Evolutionary conservation across 1,140 invertebrate species (phyloP).

Genomic region (Scaptomyza pallida): DNA sequence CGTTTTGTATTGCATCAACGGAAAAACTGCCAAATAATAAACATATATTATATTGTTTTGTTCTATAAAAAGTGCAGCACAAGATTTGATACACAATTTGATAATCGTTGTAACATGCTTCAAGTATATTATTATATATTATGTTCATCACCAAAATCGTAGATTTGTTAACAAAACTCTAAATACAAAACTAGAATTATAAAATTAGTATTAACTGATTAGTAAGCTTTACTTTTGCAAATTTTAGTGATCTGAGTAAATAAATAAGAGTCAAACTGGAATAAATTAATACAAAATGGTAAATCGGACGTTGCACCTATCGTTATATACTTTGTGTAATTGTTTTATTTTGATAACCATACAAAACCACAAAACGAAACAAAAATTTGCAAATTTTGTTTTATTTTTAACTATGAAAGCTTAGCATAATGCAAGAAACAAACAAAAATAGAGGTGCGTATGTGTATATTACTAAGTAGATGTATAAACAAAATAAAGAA

Average conservation of each 20-base stretch:
- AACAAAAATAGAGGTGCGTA: constrained; percentile 15
- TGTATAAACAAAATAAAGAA: constrained; percentile 26
- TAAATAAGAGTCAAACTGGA: constrained; percentile 32
- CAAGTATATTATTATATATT: constrained; percentile 14
- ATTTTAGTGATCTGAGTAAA: constrained; percentile 62
- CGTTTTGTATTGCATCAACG: constrained; percentile 36
- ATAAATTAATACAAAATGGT: constrained; percentile 6
- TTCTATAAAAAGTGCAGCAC: constrained; percentile 46
- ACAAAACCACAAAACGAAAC: constrained; percentile 3
- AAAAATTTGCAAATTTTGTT: constrained; percentile 30
- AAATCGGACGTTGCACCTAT: constrained; percentile 9
- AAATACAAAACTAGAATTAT: constrained; percentile 39
- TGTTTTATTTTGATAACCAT: constrained; percentile 27
- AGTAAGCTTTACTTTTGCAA: constrained; percentile 79
- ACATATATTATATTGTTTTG: constrained; percentile 36
- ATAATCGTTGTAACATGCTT: not conserved
- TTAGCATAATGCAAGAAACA: constrained; percentile 14
- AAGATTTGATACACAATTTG: constrained; percentile 6
- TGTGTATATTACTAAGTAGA: constrained; percentile 41
- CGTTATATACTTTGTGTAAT: constrained; percentile 10
- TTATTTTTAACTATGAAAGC: constrained; percentile 16
- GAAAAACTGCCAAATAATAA: constrained; percentile 71
- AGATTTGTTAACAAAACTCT: constrained; percentile 11
- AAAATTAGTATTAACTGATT: constrained; percentile 63
- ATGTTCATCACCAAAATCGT: constrained; percentile 8